Evolutionary conservation across 1,140 invertebrate species (phyloP).

Genomic region (Hormaphis cornu): DNA sequence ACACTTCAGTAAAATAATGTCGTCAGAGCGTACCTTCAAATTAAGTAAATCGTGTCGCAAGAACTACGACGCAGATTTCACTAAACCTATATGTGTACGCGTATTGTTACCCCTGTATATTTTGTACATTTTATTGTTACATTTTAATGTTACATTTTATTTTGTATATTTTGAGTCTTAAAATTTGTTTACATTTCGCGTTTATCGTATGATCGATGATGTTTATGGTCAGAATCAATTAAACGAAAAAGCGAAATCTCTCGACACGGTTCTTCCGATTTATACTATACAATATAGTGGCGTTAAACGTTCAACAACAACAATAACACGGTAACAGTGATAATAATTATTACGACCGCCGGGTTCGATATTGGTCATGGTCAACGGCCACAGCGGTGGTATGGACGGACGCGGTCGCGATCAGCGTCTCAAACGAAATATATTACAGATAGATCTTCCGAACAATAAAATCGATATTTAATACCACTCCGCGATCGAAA

Average conservation of each 20-base stretch:
- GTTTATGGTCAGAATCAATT: conserved; percentile 11
- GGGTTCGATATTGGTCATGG: neutral
- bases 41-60: neutral
- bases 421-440: neutral
- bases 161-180: no score
- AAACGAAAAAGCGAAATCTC: conserved; percentile 25
- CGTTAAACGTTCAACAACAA: neutral
- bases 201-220: neutral
- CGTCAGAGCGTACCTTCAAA: neutral
- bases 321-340: no score
- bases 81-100: neutral
- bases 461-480: neutral
- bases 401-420: neutral
- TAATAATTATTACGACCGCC: no score
- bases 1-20: neutral
- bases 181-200: neutral
- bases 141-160: no score
- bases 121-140: no score
- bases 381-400: neutral
- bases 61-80: conserved; percentile 4
- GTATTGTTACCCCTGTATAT: no score
- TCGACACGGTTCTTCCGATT: conserved; percentile 16
- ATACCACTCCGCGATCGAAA: neutral
- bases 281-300: no score
- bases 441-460: no score